A percentile compares a stretch with the other conserved stretches of the same genome.
Conservation (phyloP, 1,140 invertebrate genomes). For the Ceratina australensis region DNA sequence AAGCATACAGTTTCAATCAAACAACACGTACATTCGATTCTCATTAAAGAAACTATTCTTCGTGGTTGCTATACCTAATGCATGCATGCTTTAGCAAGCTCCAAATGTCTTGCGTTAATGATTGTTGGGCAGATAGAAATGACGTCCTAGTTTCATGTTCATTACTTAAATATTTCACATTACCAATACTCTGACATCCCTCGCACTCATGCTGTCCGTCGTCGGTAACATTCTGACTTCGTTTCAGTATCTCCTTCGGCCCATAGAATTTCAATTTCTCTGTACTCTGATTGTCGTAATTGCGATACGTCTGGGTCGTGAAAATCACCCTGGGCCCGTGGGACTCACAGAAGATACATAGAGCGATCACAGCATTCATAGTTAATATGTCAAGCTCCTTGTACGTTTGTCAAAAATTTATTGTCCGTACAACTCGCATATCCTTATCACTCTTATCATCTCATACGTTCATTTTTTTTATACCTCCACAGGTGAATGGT, state of each 20-base stretch:
- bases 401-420: constrained; percentile 25
- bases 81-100: constrained; percentile 87
- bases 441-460: neutral
- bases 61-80: constrained; percentile 69
- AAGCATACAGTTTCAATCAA: neutral
- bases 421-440: constrained; percentile 2
- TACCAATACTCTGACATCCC: constrained; percentile 84
- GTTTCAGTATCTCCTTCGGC: constrained; percentile 72
- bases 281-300: constrained; percentile 75
- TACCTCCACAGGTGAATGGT: neutral
- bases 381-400: constrained; percentile 16
- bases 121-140: constrained; percentile 88
- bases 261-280: constrained; percentile 77
- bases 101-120: constrained; percentile 86
- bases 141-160: constrained; percentile 87
- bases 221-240: constrained; percentile 71
- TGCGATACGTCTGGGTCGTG: constrained; percentile 88
- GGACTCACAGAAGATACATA: constrained; percentile 90
- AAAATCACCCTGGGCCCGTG: constrained; percentile 93
- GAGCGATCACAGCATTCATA: constrained; percentile 80
- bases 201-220: constrained; percentile 80
- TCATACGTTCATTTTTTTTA: neutral
- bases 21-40: neutral
- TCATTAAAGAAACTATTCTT: constrained; percentile 15
- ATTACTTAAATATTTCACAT: constrained; percentile 83